Conservation (phyloP, 2,797 vertebrate genomes). For the Sebastes cheni region DNA sequence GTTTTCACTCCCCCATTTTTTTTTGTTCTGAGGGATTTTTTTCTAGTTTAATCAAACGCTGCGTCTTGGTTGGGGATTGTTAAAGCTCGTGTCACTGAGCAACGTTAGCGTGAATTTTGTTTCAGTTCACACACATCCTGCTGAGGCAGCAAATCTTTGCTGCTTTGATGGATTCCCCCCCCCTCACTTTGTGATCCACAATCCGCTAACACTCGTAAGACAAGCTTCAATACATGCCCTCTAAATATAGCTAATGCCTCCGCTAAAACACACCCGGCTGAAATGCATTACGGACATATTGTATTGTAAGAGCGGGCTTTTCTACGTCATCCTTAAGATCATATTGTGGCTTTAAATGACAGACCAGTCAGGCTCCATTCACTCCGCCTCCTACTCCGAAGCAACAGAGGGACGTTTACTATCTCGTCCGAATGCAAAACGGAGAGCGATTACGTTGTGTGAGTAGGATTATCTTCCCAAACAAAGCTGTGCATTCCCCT, state of each 20-base stretch:
- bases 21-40: constrained; percentile 42
- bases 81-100: constrained; percentile 57
- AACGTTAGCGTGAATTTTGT: constrained; percentile 53
- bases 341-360: constrained; percentile 1
- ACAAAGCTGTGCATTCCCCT: not conserved
- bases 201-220: constrained; percentile 61
- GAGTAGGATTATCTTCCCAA: not conserved
- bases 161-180: constrained; percentile 60
- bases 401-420: not conserved
- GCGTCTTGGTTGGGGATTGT: constrained; percentile 58
- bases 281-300: constrained; percentile 16
- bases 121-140: constrained; percentile 51
- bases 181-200: constrained; percentile 45
- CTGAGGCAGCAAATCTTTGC: constrained; percentile 54
- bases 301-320: constrained; percentile 6
- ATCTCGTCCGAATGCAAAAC: not conserved
- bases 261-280: constrained; percentile 23
- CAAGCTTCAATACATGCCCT: constrained; percentile 48
- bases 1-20: constrained; percentile 44
- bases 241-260: constrained; percentile 57
- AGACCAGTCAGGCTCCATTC: not conserved
- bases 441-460: not conserved
- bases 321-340: not conserved
- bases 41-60: constrained; percentile 63
- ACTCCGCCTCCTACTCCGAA: not conserved